These are phyloP conservation scores for Sinhomidia bicolor DNA, from an alignment of 2,888 invertebrate genomes.

Conservation along the genomic window DNA sequence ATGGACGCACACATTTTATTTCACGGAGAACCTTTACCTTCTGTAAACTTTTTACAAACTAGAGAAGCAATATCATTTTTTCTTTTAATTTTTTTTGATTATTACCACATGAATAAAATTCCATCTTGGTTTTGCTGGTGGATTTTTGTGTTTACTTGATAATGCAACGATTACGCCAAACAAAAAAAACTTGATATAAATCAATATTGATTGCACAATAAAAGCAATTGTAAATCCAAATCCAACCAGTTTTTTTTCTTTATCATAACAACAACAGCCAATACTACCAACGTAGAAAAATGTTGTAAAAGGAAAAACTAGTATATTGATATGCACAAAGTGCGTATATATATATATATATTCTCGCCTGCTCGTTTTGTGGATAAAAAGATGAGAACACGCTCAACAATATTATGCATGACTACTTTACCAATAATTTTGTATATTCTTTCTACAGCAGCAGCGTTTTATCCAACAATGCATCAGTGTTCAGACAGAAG, in stretches of 20 bases:
- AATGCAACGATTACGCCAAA: not conserved
- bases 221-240: not conserved
- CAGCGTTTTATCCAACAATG: not conserved
- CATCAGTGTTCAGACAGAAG: not conserved
- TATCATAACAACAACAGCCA: too few species aligned
- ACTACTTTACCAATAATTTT: conserved; percentile 9
- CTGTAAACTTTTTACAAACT: too few species aligned
- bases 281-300: not conserved
- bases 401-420: not conserved
- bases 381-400: not conserved
- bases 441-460: not conserved
- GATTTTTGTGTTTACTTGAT: not conserved
- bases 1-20: too few species aligned
- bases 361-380: not conserved
- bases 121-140: not conserved
- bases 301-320: not conserved
- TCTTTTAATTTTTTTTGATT: too few species aligned
- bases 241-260: not conserved
- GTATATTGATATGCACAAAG: not conserved
- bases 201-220: not conserved
- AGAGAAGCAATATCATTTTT: too few species aligned
- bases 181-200: not conserved
- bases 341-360: not conserved
- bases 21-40: too few species aligned
- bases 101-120: not conserved